These are phyloP conservation scores for Sciurus vulgaris DNA, from an alignment of 2,797 vertebrate genomes.

Conservation along the genomic window DNA sequence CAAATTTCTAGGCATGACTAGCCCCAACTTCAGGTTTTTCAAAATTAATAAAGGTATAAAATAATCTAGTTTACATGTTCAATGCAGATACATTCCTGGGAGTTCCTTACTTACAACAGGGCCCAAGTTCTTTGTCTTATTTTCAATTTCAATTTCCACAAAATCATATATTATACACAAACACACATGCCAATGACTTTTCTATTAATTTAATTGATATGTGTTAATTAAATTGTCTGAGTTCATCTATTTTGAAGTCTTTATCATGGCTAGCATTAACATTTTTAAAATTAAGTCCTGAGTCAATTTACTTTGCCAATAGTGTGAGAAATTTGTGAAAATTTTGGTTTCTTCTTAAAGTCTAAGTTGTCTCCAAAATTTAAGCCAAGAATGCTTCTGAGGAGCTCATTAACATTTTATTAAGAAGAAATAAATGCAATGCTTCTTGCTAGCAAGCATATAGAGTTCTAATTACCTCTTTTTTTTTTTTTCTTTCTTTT, in stretches of 20 bases:
- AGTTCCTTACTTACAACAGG: neutral
- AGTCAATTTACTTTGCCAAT: slow-evolving; percentile 33
- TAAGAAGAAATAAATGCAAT: slow-evolving; percentile 51
- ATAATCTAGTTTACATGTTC: neutral
- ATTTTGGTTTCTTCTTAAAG: slow-evolving; percentile 21
- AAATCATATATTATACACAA: neutral
- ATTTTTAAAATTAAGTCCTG: slow-evolving; percentile 19
- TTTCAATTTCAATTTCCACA: slow-evolving; percentile 27
- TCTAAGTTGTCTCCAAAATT: neutral
- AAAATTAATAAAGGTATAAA: neutral
- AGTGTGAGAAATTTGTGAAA: slow-evolving; percentile 47
- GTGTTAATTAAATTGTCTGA: slow-evolving; percentile 57
- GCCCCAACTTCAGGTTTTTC: neutral
- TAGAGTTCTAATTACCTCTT: slow-evolving; percentile 53
- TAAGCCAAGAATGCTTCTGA: slow-evolving; percentile 55
- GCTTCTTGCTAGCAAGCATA: slow-evolving; percentile 40
- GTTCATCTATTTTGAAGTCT: slow-evolving; percentile 59
- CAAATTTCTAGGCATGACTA: neutral
- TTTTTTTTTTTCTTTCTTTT: slow-evolving; percentile 38
- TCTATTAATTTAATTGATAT: slow-evolving; percentile 52
- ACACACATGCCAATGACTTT: slow-evolving; percentile 28
- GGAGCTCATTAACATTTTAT: slow-evolving; percentile 46
- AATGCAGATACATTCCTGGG: slow-evolving; percentile 1
- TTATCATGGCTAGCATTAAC: neutral
- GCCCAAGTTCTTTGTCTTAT: neutral